Base-by-base conservation (phyloP, 2,113 vertebrate genomes). In the Ariopsis seemanni region DNA sequence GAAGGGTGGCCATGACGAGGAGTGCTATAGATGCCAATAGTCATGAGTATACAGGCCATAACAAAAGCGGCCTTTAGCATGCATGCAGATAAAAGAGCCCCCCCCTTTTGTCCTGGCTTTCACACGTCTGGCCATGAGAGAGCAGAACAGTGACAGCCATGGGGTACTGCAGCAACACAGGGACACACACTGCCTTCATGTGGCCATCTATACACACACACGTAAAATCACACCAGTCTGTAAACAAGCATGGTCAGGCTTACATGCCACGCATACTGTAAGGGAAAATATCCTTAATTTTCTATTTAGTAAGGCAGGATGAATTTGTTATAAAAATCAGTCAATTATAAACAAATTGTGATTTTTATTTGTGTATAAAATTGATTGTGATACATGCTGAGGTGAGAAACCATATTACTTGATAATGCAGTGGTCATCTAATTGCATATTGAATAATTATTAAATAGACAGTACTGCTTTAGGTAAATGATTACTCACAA, bases 11-110 rank as follows among this genome's bases (percentile, higher is more conserved):
- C 74, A 50, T 58, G 71, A 84, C n/a, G 65, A 84, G 65, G 87
- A 74, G 83, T 93, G 93, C 93, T 95, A 94, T 89, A 95, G 94
- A 95, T 94, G 94, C 93, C 91, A 93, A 92, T 92, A 92, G 94
- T 95, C 94, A 95, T 95, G 95, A 94, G 94, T 89, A 91, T 93
- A 93, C 92, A 93, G 90, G 87, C 91, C 84, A 90, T 91, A 95
- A 95, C 95, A 95, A 95, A 95, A 95, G 94, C 92, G 88, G 90
- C 92, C 93, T 92, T 94, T 95, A 90, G 94, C 90, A 92, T 91
- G 94, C 93, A 95, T 94, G 94, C 94, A 95, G 94, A 96, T 96
- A 94, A 94, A 93, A 93, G 86, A 85, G 91, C 91, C 92, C 93
- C 92, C 92, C 91, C 93, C 83, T 95, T 95, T 95, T 95, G 94